Base-by-base conservation (phyloP, 2,888 invertebrate species). In the Arge pagana region DNA sequence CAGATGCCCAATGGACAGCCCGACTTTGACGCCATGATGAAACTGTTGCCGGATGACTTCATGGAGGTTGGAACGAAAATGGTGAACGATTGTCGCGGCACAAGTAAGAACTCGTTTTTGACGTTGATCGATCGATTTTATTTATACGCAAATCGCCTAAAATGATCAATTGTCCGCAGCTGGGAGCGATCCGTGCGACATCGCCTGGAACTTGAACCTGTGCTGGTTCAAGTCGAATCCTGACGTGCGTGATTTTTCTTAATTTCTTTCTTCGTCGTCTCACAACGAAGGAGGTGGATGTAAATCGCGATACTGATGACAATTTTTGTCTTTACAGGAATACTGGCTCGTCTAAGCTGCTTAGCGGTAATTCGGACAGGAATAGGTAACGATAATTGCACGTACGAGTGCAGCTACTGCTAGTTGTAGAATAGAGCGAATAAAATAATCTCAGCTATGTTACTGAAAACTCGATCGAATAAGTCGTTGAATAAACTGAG, bases 201-300 rank as follows among this genome's bases (percentile, higher is more conserved):
- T 57, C 15, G 58, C 68, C 1, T 64, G 53, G 30, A 65, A 68
- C 16, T 54, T 74, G 18, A 63, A 67, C 43, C 64, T 63, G 21
- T 76, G 75, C 56, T 58, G 70, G 55, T 70, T 61, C 50, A 48
- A 62, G 3, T 52, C 58, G 2, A 65, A 66, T 59, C 71, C 72
- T 2, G 56, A 61, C 56, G 74, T 74, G 60, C 54, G 56, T 51
- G 19, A 42, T 19, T 10, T 15, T 16, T 1, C 4, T 15, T 16
- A 40, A 24, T 26, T 7, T 16, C 26, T 40, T 39, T 13, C 10
- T n/a, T n/a, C 19, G 4, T 11, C 10, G 21, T 11, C 18, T 40
- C 10, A 43, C 58, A 7, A 10, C 23, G 21, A 18, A 10, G 3
- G 13, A 36, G 18, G 19, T 11, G 37, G 26, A 50, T 21, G 19